phyloP scores from a whole-genome alignment of 2,888 invertebrate genomes.

The Hymenopus coronatus region DNA sequence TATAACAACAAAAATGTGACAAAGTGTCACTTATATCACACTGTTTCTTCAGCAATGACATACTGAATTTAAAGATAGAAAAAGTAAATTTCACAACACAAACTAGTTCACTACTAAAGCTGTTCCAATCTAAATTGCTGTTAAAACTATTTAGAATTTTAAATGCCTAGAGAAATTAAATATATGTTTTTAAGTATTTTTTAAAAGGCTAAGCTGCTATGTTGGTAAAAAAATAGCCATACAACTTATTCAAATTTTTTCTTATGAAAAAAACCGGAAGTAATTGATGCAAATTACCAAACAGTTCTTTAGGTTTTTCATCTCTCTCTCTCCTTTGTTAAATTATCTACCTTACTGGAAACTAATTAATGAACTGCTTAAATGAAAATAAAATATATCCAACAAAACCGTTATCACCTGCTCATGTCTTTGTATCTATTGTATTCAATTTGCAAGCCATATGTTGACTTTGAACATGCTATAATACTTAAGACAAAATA shows the following conservation, averaged over 20 bases:
- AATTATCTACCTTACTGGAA: neutral
- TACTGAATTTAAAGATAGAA: too few relatives aligned
- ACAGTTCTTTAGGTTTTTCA: neutral
- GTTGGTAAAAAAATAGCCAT: too few relatives aligned
- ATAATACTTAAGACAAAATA: neutral
- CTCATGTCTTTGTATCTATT: neutral
- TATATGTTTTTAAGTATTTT: too few relatives aligned
- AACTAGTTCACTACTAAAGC: too few relatives aligned
- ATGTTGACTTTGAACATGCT: neutral
- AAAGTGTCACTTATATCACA: too few relatives aligned
- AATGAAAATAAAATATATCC: neutral
- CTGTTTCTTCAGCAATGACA: too few relatives aligned
- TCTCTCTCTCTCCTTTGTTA: neutral
- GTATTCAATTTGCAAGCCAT: neutral
- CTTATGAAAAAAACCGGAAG: neutral
- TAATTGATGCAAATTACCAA: neutral
- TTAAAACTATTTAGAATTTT: too few relatives aligned
- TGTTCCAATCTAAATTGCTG: too few relatives aligned
- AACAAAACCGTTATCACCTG: neutral
- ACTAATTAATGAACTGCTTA: neutral
- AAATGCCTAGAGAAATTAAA: too few relatives aligned
- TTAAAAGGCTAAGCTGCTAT: too few relatives aligned
- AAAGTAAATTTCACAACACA: too few relatives aligned
- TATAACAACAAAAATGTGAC: too few relatives aligned
- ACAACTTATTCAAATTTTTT: neutral